Evolutionary conservation across 2,888 invertebrate genomes (phyloP).

Genomic region (Lobophora halterata): DNA sequence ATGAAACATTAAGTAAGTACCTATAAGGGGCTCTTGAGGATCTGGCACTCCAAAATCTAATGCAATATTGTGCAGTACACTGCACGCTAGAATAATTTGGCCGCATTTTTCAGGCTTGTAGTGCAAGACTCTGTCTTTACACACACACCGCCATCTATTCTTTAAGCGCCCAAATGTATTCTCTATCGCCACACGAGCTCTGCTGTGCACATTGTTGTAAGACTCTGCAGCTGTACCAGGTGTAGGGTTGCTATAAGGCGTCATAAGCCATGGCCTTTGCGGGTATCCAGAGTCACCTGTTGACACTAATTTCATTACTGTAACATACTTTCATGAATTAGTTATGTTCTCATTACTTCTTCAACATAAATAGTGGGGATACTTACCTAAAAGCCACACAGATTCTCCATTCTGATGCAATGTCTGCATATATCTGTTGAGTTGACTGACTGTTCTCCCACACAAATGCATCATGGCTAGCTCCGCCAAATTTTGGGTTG

Average conservation of each 20-base stretch:
- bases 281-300: constrained; percentile 1
- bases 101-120: too few relatives aligned
- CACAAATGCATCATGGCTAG: constrained; percentile 34
- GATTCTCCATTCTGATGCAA: constrained; percentile 6
- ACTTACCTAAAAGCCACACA: constrained; percentile 31
- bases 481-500: constrained; percentile 36
- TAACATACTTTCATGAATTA: neutral
- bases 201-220: too few relatives aligned
- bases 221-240: too few relatives aligned
- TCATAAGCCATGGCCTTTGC: neutral
- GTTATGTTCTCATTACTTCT: neutral
- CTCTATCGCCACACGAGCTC: too few relatives aligned
- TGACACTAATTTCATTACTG: neutral
- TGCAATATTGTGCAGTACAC: too few relatives aligned
- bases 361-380: too few relatives aligned
- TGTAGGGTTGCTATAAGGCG: neutral
- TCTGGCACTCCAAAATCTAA: too few relatives aligned
- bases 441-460: constrained; percentile 31
- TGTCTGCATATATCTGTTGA: constrained; percentile 7
- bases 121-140: too few relatives aligned
- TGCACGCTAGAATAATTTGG: too few relatives aligned
- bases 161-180: too few relatives aligned
- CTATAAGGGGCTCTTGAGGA: too few relatives aligned
- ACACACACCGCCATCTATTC: too few relatives aligned
- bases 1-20: neutral